Percentiles rank a stretch among this genome's conserved stretches.
Conservation (phyloP, 2,888 invertebrate genomes). For the Pristionchus fissidentatus region DNA sequence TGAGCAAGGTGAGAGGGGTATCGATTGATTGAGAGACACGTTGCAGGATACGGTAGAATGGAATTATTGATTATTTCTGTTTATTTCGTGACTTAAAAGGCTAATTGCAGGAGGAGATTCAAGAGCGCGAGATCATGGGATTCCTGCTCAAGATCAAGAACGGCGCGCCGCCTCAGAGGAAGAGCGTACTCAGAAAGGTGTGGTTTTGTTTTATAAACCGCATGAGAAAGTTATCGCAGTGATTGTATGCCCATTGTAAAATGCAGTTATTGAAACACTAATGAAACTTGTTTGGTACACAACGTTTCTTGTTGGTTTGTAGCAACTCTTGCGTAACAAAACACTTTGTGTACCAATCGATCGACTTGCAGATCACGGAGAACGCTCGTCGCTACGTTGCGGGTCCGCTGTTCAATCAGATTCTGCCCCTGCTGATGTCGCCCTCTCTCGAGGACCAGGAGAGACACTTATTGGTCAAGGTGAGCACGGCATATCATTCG, state of each 20-base stretch:
- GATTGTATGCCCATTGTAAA: background rate
- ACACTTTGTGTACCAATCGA: too few relatives aligned
- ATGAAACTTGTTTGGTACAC: background rate
- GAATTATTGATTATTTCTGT: background rate
- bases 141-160: slow-evolving; percentile 97
- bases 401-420: slow-evolving; percentile 98
- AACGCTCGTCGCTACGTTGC: slow-evolving; percentile 98
- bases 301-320: background rate
- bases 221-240: background rate
- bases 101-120: slow-evolving; percentile 90
- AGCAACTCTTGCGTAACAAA: background rate
- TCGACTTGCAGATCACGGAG: slow-evolving; percentile 87
- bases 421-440: slow-evolving; percentile 96
- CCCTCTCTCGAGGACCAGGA: slow-evolving; percentile 99
- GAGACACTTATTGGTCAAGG: slow-evolving; percentile 94
- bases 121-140: slow-evolving; percentile 99
- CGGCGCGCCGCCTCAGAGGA: slow-evolving; percentile 99
- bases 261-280: too few relatives aligned
- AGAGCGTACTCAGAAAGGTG: slow-evolving; percentile 77
- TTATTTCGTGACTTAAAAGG: background rate
- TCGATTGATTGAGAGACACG: background rate
- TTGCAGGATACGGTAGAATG: background rate
- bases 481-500: slow-evolving; percentile 19
- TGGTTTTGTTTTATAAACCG: background rate
- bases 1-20: slow-evolving; percentile 87